phyloP scores from a whole-genome alignment of 2,113 vertebrate species.

The Pseudolaguvia tuberculata region DNA sequence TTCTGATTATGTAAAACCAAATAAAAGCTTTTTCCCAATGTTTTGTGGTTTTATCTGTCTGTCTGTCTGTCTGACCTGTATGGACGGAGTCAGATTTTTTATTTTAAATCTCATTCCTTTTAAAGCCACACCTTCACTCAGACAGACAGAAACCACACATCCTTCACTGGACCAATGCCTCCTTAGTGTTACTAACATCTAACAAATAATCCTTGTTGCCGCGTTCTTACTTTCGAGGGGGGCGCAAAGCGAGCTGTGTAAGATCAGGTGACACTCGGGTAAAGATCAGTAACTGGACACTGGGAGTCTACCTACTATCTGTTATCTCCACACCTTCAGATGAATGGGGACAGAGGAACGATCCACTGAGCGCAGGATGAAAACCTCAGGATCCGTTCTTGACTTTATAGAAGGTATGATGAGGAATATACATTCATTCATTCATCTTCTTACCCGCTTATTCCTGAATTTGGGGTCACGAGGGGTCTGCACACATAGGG shows the following conservation, averaged over 20 bases:
- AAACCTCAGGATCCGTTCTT: neutral
- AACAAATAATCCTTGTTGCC: neutral
- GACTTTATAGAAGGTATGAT: neutral
- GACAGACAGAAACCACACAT: too few relatives aligned
- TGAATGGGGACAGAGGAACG: neutral
- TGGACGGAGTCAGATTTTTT: neutral
- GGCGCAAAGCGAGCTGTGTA: conserved; percentile 4
- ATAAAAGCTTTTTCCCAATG: neutral
- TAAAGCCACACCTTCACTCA: too few relatives aligned
- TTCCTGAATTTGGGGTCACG: too few relatives aligned
- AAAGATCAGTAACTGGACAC: conserved; percentile 56
- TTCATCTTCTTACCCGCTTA: neutral
- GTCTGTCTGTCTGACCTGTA: neutral
- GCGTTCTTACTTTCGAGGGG: neutral
- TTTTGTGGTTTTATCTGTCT: neutral
- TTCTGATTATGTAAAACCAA: conserved; percentile 64
- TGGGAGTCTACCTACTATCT: neutral
- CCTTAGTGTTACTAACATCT: too few relatives aligned
- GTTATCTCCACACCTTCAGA: neutral
- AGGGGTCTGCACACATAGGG: too few relatives aligned
- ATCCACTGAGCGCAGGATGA: neutral
- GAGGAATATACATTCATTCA: neutral
- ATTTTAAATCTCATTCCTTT: too few relatives aligned
- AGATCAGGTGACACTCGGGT: conserved; percentile 60
- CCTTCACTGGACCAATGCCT: too few relatives aligned